A percentile compares a stretch with the other conserved stretches of the same genome.
Conservation (phyloP, 2,113 vertebrate species). For the Dolichotis patagonum region DNA sequence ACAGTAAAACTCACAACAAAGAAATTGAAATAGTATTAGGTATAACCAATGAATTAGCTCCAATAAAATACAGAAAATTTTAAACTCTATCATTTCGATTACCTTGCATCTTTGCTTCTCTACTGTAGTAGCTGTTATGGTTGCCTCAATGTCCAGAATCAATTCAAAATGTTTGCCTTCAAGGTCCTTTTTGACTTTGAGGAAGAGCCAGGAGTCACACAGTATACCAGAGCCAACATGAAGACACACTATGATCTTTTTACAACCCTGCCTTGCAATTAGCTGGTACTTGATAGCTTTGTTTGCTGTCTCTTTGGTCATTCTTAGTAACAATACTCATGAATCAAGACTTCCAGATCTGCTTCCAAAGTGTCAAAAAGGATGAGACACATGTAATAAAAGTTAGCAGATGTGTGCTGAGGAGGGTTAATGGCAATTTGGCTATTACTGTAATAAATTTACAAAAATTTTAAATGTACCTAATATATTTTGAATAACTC, state of each 20-base stretch:
- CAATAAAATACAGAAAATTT: background rate
- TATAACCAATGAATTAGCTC: background rate
- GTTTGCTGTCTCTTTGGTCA: background rate
- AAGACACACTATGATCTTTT: background rate
- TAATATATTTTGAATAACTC: background rate
- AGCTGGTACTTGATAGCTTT: background rate
- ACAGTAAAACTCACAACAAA: background rate
- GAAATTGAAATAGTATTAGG: conserved; percentile 8
- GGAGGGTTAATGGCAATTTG: background rate
- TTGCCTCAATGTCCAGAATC: background rate
- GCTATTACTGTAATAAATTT: background rate
- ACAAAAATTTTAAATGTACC: background rate
- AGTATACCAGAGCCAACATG: background rate
- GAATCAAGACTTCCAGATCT: background rate
- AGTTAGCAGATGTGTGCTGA: background rate
- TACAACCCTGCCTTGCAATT: background rate
- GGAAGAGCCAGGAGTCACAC: background rate
- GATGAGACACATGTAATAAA: background rate
- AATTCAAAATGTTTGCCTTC: background rate
- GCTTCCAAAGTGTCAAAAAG: background rate
- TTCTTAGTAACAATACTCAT: background rate
- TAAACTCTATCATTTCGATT: background rate
- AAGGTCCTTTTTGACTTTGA: background rate
- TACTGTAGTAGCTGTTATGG: background rate
- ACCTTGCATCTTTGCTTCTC: background rate